These are phyloP conservation scores for Leucosticte australis DNA, from an alignment of 2,113 vertebrate species.

Conservation along the genomic window DNA sequence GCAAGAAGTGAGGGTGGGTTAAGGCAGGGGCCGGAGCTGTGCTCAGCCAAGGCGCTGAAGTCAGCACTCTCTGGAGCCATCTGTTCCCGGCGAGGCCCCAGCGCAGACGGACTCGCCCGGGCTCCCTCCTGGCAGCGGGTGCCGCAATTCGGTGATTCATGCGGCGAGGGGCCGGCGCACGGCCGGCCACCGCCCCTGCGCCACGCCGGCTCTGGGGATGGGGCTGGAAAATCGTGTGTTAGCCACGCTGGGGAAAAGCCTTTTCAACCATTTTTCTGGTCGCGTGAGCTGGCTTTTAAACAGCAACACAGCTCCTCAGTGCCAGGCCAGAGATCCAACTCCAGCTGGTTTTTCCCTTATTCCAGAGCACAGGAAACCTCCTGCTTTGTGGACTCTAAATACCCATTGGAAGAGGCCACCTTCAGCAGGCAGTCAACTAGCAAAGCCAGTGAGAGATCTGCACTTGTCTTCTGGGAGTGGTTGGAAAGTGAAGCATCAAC, in stretches of 20 bases:
- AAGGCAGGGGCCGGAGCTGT: background rate
- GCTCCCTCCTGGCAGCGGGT: background rate
- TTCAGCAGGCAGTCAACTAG: background rate
- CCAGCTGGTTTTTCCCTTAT: background rate
- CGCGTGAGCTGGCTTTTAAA: background rate
- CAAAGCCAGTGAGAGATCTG: background rate
- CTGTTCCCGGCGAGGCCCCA: constrained; percentile 23
- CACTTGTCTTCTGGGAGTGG: background rate
- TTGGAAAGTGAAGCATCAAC: background rate
- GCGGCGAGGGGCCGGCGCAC: background rate
- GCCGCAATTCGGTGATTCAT: background rate
- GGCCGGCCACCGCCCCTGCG: background rate
- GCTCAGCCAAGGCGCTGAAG: constrained; percentile 1
- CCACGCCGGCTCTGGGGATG: background rate
- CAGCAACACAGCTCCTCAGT: background rate
- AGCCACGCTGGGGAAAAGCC: background rate
- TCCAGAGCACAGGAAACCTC: background rate
- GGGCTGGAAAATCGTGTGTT: background rate
- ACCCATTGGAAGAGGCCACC: background rate
- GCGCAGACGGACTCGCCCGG: background rate
- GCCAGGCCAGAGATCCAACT: background rate
- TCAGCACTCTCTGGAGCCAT: constrained; percentile 41
- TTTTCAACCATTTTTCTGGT: background rate
- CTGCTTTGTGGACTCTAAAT: background rate
- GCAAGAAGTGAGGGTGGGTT: background rate